Conservation (phyloP, 2,797 vertebrate genomes). For the Miichthys miiuy region DNA sequence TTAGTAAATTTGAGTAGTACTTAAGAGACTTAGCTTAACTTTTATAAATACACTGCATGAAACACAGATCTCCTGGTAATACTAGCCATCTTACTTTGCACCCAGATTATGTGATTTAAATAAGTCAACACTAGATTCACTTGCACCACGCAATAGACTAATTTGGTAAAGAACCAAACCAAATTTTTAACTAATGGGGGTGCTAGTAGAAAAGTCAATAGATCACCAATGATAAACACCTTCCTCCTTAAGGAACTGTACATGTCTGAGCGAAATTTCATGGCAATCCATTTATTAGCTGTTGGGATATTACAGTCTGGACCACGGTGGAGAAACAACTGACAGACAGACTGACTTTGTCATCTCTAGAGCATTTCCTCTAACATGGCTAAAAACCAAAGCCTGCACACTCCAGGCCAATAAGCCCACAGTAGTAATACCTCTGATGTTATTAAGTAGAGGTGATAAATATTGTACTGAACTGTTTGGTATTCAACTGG, state of each 20-base stretch:
- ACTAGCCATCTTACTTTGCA: no score
- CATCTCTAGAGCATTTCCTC: slow-evolving; percentile 1
- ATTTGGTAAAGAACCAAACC: neutral
- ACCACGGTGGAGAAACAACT: slow-evolving; percentile 11
- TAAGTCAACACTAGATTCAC: no score
- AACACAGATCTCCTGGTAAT: no score
- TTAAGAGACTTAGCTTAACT: no score
- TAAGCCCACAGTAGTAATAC: slow-evolving; percentile 13
- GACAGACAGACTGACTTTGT: neutral
- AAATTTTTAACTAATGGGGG: neutral
- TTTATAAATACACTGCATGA: no score
- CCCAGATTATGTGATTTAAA: no score
- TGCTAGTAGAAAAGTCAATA: neutral
- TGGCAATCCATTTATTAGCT: neutral
- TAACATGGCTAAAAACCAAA: slow-evolving; percentile 9
- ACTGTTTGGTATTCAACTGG: slow-evolving; percentile 17
- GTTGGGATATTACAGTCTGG: slow-evolving; percentile 9
- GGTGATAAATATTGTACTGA: slow-evolving; percentile 35
- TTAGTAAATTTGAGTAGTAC: no score
- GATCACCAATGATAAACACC: no score
- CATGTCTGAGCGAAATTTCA: neutral
- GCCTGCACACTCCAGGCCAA: slow-evolving; percentile 5
- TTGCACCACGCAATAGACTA: no score
- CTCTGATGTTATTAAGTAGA: slow-evolving; percentile 16
- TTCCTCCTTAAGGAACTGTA: neutral